Conservation (phyloP, 2,797 vertebrate species). For the Sebastolobus alascanus region DNA sequence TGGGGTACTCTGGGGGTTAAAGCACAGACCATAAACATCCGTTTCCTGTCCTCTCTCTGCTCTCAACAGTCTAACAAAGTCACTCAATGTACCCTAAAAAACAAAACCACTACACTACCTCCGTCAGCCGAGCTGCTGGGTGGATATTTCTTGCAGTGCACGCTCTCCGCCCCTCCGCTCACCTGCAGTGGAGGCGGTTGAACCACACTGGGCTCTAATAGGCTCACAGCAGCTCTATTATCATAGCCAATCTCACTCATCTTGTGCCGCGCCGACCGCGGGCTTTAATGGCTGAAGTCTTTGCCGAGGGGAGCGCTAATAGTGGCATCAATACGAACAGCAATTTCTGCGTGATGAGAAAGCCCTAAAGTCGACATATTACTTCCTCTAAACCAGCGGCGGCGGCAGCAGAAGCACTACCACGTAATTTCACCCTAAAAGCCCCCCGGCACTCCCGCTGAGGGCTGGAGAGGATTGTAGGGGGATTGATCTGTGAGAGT, state of each 20-base stretch:
- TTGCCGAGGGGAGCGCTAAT: slow-evolving; percentile 52
- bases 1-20: neutral
- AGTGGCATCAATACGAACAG: slow-evolving; percentile 57
- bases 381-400: slow-evolving; percentile 65
- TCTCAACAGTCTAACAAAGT: neutral
- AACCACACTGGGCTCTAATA: slow-evolving; percentile 67
- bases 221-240: slow-evolving; percentile 63
- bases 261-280: slow-evolving; percentile 28
- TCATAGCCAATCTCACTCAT: slow-evolving; percentile 62
- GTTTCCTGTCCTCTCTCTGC: no score
- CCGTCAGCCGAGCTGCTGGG: neutral
- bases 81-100: neutral
- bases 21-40: neutral
- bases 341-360: slow-evolving; percentile 65
- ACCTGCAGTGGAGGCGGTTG: slow-evolving; percentile 60
- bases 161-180: slow-evolving; percentile 25
- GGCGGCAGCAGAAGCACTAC: slow-evolving; percentile 67
- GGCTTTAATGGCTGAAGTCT: slow-evolving; percentile 70
- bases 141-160: slow-evolving; percentile 34
- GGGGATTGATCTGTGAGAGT: slow-evolving; percentile 86
- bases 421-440: slow-evolving; percentile 88
- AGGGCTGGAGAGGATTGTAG: slow-evolving; percentile 87
- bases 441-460: slow-evolving; percentile 86
- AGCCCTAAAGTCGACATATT: slow-evolving; percentile 67
- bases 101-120: neutral